phyloP scores from a whole-genome alignment of 35 echinoderm and acorn worm species.

The Nesometra sesokonis region DNA sequence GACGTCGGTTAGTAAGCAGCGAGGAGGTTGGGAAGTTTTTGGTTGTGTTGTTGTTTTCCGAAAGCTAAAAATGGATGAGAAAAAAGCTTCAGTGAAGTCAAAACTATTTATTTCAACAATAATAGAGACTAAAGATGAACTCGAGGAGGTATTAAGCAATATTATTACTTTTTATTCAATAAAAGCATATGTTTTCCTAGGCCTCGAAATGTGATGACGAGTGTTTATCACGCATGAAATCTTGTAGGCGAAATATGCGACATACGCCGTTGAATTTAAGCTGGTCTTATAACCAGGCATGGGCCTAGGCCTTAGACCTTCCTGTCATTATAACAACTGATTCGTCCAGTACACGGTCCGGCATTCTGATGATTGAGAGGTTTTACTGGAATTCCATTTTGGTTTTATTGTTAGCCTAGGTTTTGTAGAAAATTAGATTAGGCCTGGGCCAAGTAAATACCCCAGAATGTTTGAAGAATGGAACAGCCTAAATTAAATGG shows the following conservation, averaged over 20 bases:
- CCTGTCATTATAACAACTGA: constrained; percentile 21
- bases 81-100: constrained; percentile 11
- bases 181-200: not conserved
- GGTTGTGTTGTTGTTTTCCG: not conserved
- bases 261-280: not conserved
- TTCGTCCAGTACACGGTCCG: not conserved
- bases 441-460: too few species aligned
- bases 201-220: not conserved
- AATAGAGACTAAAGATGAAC: constrained; percentile 55
- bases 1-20: not conserved
- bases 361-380: too few species aligned
- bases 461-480: too few species aligned
- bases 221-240: not conserved
- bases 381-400: too few species aligned
- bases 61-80: not conserved
- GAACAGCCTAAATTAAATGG: too few species aligned
- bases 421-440: too few species aligned
- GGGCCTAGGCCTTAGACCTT: not conserved
- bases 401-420: too few species aligned
- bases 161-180: not conserved
- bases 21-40: not conserved
- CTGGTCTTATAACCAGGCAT: not conserved
- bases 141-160: constrained; percentile 44
- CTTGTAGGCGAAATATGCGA: not conserved
- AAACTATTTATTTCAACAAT: constrained; percentile 42